These are phyloP conservation scores for Xylophagus ater DNA, from an alignment of 2,888 invertebrate genomes.

Conservation along the genomic window DNA sequence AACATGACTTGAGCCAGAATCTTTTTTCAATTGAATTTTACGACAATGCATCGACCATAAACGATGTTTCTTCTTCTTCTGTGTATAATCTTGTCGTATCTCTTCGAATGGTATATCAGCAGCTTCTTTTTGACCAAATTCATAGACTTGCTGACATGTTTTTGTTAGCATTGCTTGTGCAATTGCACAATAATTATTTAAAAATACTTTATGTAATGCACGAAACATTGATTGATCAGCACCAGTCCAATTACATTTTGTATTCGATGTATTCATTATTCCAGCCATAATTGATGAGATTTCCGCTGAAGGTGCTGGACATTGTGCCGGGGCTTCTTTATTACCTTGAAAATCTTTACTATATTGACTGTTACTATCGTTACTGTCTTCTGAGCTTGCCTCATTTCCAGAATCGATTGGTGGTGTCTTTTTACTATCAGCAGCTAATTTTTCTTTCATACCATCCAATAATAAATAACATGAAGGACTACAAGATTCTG, in stretches of 20 bases:
- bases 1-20: conserved; percentile 66
- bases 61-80: conserved; percentile 91
- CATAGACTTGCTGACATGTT: conserved; percentile 86
- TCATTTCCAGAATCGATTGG: conserved; percentile 81
- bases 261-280: conserved; percentile 37
- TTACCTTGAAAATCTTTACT: conserved; percentile 43
- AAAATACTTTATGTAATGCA: conserved; percentile 79
- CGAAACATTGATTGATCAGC: conserved; percentile 91
- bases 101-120: conserved; percentile 65
- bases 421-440: conserved; percentile 46
- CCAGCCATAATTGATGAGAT: conserved; percentile 38
- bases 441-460: conserved; percentile 69
- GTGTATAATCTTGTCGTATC: conserved; percentile 62
- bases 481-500: conserved; percentile 73
- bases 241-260: conserved; percentile 70
- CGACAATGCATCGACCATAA: conserved; percentile 93
- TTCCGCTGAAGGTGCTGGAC: conserved; percentile 34
- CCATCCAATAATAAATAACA: conserved; percentile 84
- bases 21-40: conserved; percentile 87
- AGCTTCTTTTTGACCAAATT: conserved; percentile 73
- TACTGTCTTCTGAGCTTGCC: conserved; percentile 88
- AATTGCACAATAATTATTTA: conserved; percentile 89
- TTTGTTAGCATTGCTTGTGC: conserved; percentile 88
- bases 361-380: conserved; percentile 74
- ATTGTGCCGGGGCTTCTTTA: conserved; percentile 32